These are phyloP conservation scores for Nasua narica DNA, from an alignment of 2,797 vertebrate species.

Conservation along the genomic window DNA sequence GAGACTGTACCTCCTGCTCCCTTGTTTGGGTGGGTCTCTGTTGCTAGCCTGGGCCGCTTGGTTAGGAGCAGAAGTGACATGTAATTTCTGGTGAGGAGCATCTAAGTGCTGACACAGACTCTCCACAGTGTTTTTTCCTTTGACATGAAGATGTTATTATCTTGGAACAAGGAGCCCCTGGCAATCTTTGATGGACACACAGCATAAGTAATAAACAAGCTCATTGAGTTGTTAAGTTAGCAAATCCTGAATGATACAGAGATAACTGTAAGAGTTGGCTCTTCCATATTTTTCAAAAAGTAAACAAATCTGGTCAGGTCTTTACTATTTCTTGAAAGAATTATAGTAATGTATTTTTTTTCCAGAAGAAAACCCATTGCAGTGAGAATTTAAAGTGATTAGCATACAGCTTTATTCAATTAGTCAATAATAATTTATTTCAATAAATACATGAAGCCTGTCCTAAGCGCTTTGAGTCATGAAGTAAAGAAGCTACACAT, in stretches of 20 bases:
- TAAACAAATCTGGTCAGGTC: background rate
- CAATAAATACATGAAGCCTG: background rate
- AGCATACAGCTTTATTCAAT: background rate
- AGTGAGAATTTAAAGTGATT: background rate
- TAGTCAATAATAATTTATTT: background rate
- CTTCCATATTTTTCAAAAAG: background rate
- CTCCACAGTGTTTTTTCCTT: too few species aligned
- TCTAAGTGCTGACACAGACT: background rate
- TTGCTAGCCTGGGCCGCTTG: background rate
- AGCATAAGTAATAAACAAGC: background rate
- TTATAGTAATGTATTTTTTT: background rate
- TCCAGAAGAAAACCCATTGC: background rate
- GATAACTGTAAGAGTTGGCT: background rate
- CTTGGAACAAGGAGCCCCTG: background rate
- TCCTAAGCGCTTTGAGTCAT: background rate
- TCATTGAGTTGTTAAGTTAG: background rate
- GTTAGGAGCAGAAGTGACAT: background rate
- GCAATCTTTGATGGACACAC: background rate
- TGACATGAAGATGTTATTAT: background rate
- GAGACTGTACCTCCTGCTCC: background rate
- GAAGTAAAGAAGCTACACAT: background rate
- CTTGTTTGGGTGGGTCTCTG: background rate
- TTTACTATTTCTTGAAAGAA: background rate
- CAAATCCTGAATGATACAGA: background rate
- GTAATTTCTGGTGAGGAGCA: background rate